Evolutionary conservation across 2,797 vertebrate genomes (phyloP).

Genomic region (Apodemus agrarius): DNA sequence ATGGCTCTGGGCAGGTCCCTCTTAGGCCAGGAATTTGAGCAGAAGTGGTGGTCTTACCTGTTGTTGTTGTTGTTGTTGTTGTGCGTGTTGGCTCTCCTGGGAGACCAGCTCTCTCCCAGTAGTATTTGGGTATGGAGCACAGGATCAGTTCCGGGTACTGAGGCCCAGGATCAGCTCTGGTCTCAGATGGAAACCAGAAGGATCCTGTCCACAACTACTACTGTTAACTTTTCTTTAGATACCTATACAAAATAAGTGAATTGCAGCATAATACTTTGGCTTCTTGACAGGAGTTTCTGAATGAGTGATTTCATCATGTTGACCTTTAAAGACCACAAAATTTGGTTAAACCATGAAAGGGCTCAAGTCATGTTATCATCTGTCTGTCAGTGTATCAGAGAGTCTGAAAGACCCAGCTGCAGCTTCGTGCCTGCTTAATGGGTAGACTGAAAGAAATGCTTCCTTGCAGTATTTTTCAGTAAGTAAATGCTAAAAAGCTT

Average conservation of each 20-base stretch:
- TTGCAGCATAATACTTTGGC: neutral
- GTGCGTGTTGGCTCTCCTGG: too few species aligned
- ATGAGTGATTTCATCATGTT: constrained; percentile 45
- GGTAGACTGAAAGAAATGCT: constrained; percentile 32
- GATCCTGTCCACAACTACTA: constrained; percentile 23
- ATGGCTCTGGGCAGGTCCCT: too few species aligned
- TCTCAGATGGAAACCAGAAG: too few species aligned
- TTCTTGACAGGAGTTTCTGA: neutral
- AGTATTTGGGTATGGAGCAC: too few species aligned
- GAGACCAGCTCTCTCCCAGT: too few species aligned
- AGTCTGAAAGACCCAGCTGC: constrained; percentile 68
- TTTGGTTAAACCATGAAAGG: constrained; percentile 65
- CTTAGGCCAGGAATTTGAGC: too few species aligned
- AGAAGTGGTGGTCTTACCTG: too few species aligned
- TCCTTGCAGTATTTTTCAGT: constrained; percentile 42
- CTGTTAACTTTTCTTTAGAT: neutral
- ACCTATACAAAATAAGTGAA: neutral
- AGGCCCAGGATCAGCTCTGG: too few species aligned
- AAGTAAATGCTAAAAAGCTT: constrained; percentile 29
- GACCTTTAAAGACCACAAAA: constrained; percentile 69
- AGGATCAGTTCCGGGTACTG: too few species aligned
- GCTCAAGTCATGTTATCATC: constrained; percentile 69
- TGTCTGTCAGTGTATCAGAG: constrained; percentile 71
- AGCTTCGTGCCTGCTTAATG: constrained; percentile 65
- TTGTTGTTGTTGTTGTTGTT: too few species aligned